Conservation (phyloP, 2,113 vertebrate genomes). For the Lycaon pictus region DNA sequence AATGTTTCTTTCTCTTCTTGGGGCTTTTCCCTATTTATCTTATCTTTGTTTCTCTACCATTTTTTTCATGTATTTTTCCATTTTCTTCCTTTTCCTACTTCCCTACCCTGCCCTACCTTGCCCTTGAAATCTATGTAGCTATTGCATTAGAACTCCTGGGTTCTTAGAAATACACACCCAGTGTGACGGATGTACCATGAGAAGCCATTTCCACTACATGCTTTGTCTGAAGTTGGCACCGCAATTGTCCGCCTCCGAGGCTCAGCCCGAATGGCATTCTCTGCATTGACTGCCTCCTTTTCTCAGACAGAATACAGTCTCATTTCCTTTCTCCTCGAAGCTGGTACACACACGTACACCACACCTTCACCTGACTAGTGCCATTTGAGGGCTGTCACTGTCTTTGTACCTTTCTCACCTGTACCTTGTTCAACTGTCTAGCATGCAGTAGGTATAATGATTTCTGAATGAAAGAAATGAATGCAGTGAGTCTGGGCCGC, state of each 20-base stretch:
- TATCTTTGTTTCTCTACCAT: neutral
- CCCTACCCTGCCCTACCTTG: neutral
- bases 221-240: neutral
- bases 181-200: neutral
- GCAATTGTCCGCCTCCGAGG: neutral
- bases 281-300: neutral
- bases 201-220: neutral
- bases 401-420: neutral
- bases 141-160: neutral
- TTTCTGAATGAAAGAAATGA: slow-evolving; percentile 10
- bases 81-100: neutral
- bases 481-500: neutral
- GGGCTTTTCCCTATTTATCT: neutral
- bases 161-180: neutral
- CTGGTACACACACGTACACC: neutral
- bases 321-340: neutral
- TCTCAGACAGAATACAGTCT: neutral
- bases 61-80: neutral
- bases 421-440: neutral
- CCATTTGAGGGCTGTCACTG: neutral
- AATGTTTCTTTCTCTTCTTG: neutral
- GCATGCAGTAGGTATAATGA: neutral
- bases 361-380: neutral
- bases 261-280: neutral
- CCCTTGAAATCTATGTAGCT: neutral